Evolutionary conservation across 2,797 vertebrate species (phyloP).

Genomic region (Aotus griseimembra): DNA sequence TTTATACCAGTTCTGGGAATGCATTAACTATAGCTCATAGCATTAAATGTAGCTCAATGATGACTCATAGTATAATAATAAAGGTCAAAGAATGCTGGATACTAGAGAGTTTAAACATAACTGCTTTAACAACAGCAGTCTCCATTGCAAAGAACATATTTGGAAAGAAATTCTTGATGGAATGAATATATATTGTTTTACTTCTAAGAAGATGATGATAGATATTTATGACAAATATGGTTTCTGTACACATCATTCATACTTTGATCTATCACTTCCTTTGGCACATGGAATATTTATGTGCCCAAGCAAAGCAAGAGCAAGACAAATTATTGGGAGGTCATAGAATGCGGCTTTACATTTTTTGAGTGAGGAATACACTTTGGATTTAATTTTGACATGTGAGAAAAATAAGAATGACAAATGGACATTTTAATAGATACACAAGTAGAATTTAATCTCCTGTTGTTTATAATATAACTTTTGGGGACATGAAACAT

Average conservation of each 20-base stretch:
- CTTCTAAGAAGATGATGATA: conserved; percentile 66
- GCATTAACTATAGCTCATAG: neutral
- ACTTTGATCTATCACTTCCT: conserved; percentile 73
- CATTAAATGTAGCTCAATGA: neutral
- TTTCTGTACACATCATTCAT: conserved; percentile 63
- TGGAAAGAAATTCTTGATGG: conserved; percentile 59
- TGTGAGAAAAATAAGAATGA: conserved; percentile 26
- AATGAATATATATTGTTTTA: conserved; percentile 61
- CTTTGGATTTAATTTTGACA: conserved; percentile 41
- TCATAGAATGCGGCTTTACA: conserved; percentile 49
- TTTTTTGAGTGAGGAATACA: conserved; percentile 39
- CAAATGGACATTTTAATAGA: neutral
- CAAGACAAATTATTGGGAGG: neutral
- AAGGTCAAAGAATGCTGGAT: neutral
- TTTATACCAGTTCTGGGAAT: neutral
- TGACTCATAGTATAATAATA: neutral
- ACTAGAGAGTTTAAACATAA: conserved; percentile 34
- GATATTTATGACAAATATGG: conserved; percentile 67
- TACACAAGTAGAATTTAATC: neutral
- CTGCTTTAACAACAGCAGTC: neutral
- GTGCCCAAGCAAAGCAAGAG: conserved; percentile 33
- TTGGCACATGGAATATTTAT: conserved; percentile 56
- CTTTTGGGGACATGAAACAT: neutral
- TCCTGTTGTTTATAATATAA: neutral
- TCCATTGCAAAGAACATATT: conserved; percentile 62